Conservation (phyloP, 2,797 vertebrate genomes). For the Cottoperca gobio region DNA sequence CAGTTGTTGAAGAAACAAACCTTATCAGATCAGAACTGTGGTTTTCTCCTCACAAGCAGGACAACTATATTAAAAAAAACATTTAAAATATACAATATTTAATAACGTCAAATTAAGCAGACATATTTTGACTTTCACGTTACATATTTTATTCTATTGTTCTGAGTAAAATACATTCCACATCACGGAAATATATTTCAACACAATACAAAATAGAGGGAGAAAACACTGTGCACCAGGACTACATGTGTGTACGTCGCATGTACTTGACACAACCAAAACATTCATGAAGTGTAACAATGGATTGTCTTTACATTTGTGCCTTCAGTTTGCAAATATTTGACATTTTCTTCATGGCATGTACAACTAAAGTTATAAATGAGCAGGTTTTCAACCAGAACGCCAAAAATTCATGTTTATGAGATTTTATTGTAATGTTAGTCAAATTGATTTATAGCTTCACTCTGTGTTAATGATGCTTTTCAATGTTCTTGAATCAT, state of each 20-base stretch:
- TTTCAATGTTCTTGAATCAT: constrained; percentile 3
- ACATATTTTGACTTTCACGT: constrained; percentile 32
- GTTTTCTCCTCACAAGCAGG: not conserved
- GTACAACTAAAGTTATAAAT: constrained; percentile 9
- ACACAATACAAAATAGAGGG: constrained; percentile 71
- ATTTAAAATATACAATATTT: not conserved
- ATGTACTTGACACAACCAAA: constrained; percentile 47
- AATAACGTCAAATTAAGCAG: constrained; percentile 1
- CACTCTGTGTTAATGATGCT: not conserved
- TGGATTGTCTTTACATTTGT: constrained; percentile 63
- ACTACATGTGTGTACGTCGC: constrained; percentile 27
- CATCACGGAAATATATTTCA: constrained; percentile 65
- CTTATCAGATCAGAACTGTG: not conserved
- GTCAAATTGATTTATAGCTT: not conserved
- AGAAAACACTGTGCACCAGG: constrained; percentile 59
- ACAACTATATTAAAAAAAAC: not conserved
- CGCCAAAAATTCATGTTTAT: not conserved
- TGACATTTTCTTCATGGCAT: not conserved
- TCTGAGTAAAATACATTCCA: constrained; percentile 77
- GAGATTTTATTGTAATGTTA: not conserved
- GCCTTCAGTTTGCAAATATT: constrained; percentile 39
- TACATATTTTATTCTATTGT: constrained; percentile 79
- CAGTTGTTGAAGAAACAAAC: not conserved
- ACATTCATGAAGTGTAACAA: constrained; percentile 63
- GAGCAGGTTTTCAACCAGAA: constrained; percentile 3